Evolutionary conservation across 2,888 invertebrate species (phyloP).

Genomic region (Caenorhabditis imperialis): DNA sequence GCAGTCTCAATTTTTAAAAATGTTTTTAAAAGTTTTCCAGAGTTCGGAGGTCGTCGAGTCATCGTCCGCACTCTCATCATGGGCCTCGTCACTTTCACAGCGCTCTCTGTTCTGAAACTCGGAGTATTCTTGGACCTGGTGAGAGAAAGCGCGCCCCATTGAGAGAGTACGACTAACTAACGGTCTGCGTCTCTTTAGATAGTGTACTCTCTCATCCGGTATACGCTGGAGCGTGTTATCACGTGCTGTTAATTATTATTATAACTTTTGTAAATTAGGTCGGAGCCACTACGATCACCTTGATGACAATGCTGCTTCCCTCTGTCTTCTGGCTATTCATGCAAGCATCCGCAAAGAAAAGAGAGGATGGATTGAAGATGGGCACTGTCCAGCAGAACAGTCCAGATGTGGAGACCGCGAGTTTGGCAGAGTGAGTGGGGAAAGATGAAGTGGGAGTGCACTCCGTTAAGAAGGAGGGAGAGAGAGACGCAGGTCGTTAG

Average conservation of each 20-base stretch:
- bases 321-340: conserved; percentile 65
- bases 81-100: conserved; percentile 49
- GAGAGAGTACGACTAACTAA: too few species aligned
- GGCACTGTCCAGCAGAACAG: conserved; percentile 32
- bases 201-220: too few species aligned
- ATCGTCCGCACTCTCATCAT: conserved; percentile 56
- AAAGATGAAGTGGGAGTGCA: too few species aligned
- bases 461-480: too few species aligned
- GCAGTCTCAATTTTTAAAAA: too few species aligned
- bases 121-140: conserved; percentile 63
- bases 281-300: conserved; percentile 66
- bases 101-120: conserved; percentile 61
- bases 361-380: conserved; percentile 37
- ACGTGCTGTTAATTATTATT: neutral
- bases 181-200: too few species aligned
- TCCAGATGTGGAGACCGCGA: conserved; percentile 46
- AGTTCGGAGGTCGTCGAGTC: conserved; percentile 62
- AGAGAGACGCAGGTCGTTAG: too few species aligned
- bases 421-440: conserved; percentile 43
- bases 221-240: too few species aligned
- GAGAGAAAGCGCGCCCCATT: neutral
- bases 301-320: conserved; percentile 67
- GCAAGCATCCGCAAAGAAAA: conserved; percentile 57
- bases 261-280: conserved; percentile 35
- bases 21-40: conserved; percentile 49